Evolutionary conservation across 2,797 vertebrate species (phyloP).

Genomic region (Percopsis omiscomaycus): DNA sequence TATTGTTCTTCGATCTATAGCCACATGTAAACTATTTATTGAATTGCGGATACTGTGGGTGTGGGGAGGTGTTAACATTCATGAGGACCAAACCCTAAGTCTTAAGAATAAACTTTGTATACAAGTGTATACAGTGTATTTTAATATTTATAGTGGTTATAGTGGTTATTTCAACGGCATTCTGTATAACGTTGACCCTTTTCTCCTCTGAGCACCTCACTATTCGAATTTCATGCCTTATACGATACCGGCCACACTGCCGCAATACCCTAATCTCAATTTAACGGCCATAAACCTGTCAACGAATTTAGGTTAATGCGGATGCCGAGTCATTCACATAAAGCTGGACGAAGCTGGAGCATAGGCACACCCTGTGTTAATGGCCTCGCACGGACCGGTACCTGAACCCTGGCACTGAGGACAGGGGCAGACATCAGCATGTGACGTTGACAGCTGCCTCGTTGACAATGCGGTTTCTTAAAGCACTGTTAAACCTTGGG

Average conservation of each 20-base stretch:
- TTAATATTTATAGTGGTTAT: too few relatives aligned
- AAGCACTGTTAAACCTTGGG: too few relatives aligned
- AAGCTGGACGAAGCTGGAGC: constrained; percentile 45
- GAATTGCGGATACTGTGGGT: constrained; percentile 47
- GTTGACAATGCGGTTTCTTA: too few relatives aligned
- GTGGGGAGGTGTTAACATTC: too few relatives aligned
- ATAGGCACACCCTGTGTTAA: constrained; percentile 56
- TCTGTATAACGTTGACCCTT: too few relatives aligned
- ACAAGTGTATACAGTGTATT: too few relatives aligned
- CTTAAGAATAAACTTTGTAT: constrained; percentile 1
- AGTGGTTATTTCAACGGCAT: too few relatives aligned
- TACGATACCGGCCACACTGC: constrained; percentile 26
- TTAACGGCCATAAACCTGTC: constrained; percentile 61
- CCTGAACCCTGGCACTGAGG: constrained; percentile 8
- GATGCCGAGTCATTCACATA: constrained; percentile 58
- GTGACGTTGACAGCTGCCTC: too few relatives aligned
- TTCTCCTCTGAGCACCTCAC: constrained; percentile 7
- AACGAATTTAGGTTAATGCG: constrained; percentile 47
- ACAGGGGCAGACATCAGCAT: background rate
- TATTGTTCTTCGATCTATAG: constrained; percentile 61
- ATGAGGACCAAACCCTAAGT: constrained; percentile 7
- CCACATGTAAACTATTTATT: constrained; percentile 75
- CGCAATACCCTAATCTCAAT: constrained; percentile 41
- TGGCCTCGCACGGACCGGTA: constrained; percentile 25
- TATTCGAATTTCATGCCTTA: constrained; percentile 2